Evolutionary conservation across 2,113 vertebrate species (phyloP), one percentile per base, ranked within the genome.

Genomic region (Epinephelus moara): DNA sequence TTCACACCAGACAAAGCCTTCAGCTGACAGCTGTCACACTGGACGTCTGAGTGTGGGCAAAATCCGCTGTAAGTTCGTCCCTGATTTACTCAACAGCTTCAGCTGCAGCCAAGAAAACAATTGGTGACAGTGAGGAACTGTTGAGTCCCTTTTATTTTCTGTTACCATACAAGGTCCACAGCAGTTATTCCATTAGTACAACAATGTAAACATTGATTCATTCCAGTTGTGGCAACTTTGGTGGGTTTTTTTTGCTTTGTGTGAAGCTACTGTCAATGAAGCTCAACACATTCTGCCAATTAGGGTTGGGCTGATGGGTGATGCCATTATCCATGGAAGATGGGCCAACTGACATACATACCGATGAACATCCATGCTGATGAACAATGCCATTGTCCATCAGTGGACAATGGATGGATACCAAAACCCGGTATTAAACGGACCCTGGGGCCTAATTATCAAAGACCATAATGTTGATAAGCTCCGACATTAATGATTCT

Each of bases 1-100:
- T 11, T 57, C 59, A 68, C 40, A 50, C 17, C 63, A 85, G 73
- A 85, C 70, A 81, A 74, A 86, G 78, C 19, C 56, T 42, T 75
- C 73, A 82, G 75, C 70, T 80, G 82, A 76, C 3, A n/a, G 64
- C 87, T 87, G 81, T 69, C 74, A 85, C 76, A 21, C 25, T 14
- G 60, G 68, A 56, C 15, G 21, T 73, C 59, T 45, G 72, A 33
- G 67, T 11, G 17, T 9, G 57, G 62, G 23, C 17, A 73, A 56
- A 70, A 70, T 64, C 59, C 63, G 40, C 57, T 71, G 23, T 21
- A 62, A 67, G 82, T 66, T 82, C 4, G 10, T 55, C 57, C 73
- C 57, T 56, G 30, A 78, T 55, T 42, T 60, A 40, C 42, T 70
- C 45, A 59, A 69, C 21, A 18, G 18, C 49, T 53, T 55, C 21